These are phyloP conservation scores for Aptenodytes patagonicus DNA, from an alignment of 2,113 vertebrate genomes.

Conservation along the genomic window DNA sequence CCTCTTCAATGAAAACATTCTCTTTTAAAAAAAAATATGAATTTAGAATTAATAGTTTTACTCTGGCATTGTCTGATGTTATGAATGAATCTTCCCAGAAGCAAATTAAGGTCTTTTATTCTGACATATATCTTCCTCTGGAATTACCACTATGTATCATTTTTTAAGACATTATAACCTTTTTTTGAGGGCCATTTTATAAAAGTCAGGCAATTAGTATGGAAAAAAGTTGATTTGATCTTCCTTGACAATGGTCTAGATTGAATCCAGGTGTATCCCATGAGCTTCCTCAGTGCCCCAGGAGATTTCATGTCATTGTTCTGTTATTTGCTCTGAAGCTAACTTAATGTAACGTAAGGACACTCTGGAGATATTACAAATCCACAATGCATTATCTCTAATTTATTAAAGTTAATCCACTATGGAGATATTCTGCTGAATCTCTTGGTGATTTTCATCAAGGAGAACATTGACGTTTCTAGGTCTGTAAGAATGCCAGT, in stretches of 20 bases:
- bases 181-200: not conserved
- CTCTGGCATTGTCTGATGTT: not conserved
- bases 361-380: not conserved
- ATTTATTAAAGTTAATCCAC: conserved; percentile 7
- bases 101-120: not conserved
- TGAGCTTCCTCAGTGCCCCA: not conserved
- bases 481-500: not conserved
- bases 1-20: not conserved
- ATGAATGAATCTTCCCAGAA: not conserved
- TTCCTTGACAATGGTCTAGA: not conserved
- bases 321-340: not conserved
- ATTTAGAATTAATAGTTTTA: not conserved
- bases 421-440: not conserved
- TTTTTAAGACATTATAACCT: not conserved
- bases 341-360: not conserved
- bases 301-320: not conserved
- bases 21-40: not conserved
- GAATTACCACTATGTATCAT: not conserved
- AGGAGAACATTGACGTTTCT: not conserved
- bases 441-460: not conserved
- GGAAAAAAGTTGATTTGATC: not conserved
- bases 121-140: not conserved
- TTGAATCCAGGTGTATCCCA: not conserved
- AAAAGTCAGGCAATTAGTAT: not conserved
- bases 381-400: not conserved